Conservation (phyloP, 2,888 invertebrate genomes). For the Mellilla xanthometata region DNA sequence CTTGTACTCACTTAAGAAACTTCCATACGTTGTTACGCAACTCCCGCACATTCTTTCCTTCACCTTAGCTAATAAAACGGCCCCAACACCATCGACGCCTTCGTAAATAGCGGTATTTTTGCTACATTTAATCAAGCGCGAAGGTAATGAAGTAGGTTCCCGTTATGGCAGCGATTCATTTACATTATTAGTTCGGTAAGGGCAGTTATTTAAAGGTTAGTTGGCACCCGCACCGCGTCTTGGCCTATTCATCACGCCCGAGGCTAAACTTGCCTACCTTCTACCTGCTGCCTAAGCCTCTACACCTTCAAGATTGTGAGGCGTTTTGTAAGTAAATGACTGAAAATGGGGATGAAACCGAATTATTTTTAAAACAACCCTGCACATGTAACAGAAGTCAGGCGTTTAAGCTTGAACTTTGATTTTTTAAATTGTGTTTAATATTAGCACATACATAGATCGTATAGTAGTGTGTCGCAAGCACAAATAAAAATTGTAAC, state of each 20-base stretch:
- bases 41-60: constrained; percentile 7
- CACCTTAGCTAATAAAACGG: constrained; percentile 3
- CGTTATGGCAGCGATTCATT: constrained; percentile 29
- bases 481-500: no score
- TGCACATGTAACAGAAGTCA: no score
- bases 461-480: no score
- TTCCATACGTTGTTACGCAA: constrained; percentile 8
- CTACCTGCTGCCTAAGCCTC: constrained; percentile 16
- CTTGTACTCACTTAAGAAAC: constrained; percentile 7
- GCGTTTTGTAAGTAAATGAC: constrained; percentile 1
- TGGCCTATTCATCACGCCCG: constrained; percentile 56
- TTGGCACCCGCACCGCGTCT: constrained; percentile 40
- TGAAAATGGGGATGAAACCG: no score
- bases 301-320: constrained; percentile 1
- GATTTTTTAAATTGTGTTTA: no score
- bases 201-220: constrained; percentile 41
- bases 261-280: constrained; percentile 46
- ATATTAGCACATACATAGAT: no score
- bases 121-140: constrained; percentile 24
- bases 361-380: no score
- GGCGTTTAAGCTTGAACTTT: no score
- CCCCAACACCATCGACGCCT: constrained; percentile 13
- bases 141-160: constrained; percentile 24
- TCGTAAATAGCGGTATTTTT: constrained; percentile 17
- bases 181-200: constrained; percentile 39